These are phyloP conservation scores for Desoria tigrina DNA, from an alignment of 2,888 invertebrate genomes.

Conservation along the genomic window DNA sequence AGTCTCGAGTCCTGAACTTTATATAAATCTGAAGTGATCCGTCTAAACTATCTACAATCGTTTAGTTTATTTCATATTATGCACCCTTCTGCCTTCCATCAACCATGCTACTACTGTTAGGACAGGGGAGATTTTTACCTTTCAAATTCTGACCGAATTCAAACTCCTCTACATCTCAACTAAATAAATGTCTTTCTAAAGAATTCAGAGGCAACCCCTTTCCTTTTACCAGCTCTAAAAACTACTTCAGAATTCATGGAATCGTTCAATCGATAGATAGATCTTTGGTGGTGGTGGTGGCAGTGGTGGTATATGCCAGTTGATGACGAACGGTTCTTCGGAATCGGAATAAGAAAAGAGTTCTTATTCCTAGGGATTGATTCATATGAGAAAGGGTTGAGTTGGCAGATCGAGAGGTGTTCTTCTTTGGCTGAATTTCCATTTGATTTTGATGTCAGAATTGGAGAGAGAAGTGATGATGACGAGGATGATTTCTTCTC, in stretches of 20 bases:
- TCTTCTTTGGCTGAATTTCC: too few relatives aligned
- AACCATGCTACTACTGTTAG: too few relatives aligned
- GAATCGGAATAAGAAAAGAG: too few relatives aligned
- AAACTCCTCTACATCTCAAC: slow-evolving; percentile 27
- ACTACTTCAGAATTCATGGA: neutral
- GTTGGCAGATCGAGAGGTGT: neutral
- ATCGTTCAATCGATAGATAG: neutral
- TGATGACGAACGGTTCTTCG: too few relatives aligned
- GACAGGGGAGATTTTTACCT: slow-evolving; percentile 35
- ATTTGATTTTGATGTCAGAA: too few relatives aligned
- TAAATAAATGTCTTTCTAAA: slow-evolving; percentile 29
- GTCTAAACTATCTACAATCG: neutral
- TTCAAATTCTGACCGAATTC: slow-evolving; percentile 38
- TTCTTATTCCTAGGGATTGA: too few relatives aligned
- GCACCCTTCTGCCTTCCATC: slow-evolving; percentile 3
- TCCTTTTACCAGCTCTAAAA: neutral
- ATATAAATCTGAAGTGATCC: too few relatives aligned
- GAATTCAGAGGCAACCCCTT: neutral
- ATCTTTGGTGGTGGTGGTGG: slow-evolving; percentile 7
- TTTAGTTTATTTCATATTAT: slow-evolving; percentile 6
- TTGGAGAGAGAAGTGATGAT: neutral
- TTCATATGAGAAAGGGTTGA: too few relatives aligned
- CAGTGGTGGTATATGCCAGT: neutral
- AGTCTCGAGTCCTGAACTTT: too few relatives aligned
- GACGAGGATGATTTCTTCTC: neutral